A percentile compares a stretch with the other conserved stretches of the same genome.
phyloP scores from a whole-genome alignment of 2,888 invertebrate genomes.

The Drosophila demipolita region DNA sequence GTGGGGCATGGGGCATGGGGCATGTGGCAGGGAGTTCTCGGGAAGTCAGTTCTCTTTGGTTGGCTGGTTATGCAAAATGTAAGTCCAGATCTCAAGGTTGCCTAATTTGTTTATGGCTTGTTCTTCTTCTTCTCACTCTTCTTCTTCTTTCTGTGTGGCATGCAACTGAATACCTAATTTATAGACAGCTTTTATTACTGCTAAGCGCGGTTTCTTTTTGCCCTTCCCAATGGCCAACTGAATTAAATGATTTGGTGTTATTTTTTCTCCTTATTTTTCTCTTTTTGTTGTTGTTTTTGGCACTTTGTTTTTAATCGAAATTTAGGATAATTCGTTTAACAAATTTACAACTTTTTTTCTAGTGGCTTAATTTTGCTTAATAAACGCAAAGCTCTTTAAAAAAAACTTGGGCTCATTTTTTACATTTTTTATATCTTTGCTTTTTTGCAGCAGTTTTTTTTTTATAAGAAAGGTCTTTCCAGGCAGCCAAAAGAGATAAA shows the following conservation, averaged over 20 bases:
- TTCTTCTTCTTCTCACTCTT: not conserved
- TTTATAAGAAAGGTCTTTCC: not conserved
- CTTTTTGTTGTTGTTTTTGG: not conserved
- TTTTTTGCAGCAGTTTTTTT: not conserved
- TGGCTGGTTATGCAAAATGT: constrained; percentile 20
- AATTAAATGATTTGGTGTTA: constrained; percentile 25
- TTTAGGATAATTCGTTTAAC: not conserved
- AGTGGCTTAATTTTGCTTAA: not conserved
- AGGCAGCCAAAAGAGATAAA: not conserved
- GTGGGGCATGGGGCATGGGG: not conserved
- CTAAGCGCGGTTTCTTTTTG: constrained; percentile 19
- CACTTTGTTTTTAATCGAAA: constrained; percentile 13
- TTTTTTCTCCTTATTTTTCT: not conserved
- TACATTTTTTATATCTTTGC: not conserved
- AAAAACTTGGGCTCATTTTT: not conserved
- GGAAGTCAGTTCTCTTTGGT: constrained; percentile 3
- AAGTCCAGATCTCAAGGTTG: constrained; percentile 41
- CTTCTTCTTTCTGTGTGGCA: constrained; percentile 6
- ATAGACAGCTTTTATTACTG: constrained; percentile 35
- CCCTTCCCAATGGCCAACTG: constrained; percentile 16
- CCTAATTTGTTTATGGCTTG: constrained; percentile 65
- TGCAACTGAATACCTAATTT: constrained; percentile 58
- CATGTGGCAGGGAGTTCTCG: not conserved
- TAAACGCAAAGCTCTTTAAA: not conserved
- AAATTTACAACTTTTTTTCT: not conserved